A percentile compares a stretch with the other conserved stretches of the same genome.
Conservation (phyloP, 2,113 vertebrate genomes). For the Genyomyrus donnyi region DNA sequence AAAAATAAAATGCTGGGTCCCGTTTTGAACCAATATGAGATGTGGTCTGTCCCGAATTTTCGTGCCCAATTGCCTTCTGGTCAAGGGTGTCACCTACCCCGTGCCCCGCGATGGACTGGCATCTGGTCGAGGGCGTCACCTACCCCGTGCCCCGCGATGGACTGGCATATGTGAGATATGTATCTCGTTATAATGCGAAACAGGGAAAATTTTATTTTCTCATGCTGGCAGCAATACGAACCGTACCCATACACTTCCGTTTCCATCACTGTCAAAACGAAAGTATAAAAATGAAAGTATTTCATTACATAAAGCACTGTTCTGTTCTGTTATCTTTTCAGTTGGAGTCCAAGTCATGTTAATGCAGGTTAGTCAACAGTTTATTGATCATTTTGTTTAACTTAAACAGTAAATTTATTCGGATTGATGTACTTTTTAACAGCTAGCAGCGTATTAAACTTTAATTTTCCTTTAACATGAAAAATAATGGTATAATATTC, state of each 20-base stretch:
- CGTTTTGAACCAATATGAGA: not conserved
- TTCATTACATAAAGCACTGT: not conserved
- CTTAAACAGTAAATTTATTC: not conserved
- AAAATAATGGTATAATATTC: too few species aligned
- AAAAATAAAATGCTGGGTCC: not conserved
- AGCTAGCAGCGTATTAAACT: too few species aligned
- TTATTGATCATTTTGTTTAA: not conserved
- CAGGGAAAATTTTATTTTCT: not conserved
- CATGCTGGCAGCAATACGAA: not conserved
- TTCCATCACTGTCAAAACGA: not conserved
- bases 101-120: too few species aligned
- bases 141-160: not conserved
- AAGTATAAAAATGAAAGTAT: not conserved
- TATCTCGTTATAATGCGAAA: not conserved
- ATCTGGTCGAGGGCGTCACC: too few species aligned
- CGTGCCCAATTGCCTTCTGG: not conserved
- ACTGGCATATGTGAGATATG: too few species aligned
- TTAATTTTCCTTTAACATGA: too few species aligned
- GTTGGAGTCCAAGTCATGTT: not conserved
- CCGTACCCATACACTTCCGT: not conserved
- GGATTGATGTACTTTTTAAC: not conserved
- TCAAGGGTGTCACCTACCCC: too few species aligned
- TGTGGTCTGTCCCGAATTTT: too few species aligned
- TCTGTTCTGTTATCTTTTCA: not conserved
- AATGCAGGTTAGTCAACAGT: not conserved